phyloP scores from a whole-genome alignment of 2,797 vertebrate genomes.

The Sciurus carolinensis region DNA sequence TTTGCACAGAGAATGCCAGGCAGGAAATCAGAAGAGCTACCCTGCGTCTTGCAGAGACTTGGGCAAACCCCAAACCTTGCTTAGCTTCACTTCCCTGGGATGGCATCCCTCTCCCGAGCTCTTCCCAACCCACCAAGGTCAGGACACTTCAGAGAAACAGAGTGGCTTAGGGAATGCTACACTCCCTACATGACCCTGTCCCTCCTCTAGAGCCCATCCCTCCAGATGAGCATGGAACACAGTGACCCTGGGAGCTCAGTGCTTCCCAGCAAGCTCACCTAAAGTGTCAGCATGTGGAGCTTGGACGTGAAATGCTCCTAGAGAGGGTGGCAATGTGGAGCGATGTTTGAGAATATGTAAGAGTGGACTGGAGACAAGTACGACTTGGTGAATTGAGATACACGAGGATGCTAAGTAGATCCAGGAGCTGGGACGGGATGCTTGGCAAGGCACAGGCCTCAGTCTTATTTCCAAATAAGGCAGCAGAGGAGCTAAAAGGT shows the following conservation, averaged over 20 bases:
- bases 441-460: neutral
- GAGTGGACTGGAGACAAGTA: neutral
- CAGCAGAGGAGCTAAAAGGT: neutral
- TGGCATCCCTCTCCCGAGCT: too few species aligned
- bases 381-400: neutral
- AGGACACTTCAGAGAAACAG: neutral
- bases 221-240: too few species aligned
- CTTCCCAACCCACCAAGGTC: neutral
- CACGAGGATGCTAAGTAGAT: neutral
- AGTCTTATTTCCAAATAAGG: neutral
- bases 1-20: neutral
- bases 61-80: neutral
- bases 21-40: neutral
- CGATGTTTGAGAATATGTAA: neutral
- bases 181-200: neutral
- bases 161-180: fast-evolving
- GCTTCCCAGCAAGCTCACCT: neutral
- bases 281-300: neutral
- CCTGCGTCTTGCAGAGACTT: neutral
- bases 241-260: neutral
- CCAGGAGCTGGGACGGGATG: neutral
- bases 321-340: neutral
- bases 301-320: neutral
- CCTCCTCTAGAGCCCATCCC: neutral
- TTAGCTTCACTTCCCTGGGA: neutral